Percentiles rank a stretch among this genome's conserved stretches.
phyloP scores from a whole-genome alignment of 2,888 invertebrate genomes.

The Sylvicola fuscatus region DNA sequence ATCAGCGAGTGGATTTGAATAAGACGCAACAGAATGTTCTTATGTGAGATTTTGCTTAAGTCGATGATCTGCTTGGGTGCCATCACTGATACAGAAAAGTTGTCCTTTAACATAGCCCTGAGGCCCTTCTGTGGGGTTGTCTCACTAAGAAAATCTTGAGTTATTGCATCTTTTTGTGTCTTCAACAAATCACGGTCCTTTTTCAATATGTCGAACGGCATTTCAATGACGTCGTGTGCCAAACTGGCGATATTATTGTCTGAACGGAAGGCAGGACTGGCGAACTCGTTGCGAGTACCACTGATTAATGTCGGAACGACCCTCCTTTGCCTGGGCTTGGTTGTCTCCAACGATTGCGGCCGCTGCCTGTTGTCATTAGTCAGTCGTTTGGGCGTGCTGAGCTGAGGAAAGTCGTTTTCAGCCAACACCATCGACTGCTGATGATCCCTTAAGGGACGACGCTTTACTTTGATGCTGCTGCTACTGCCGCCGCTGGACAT shows the following conservation, averaged over 20 bases:
- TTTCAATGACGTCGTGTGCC: conserved; percentile 14
- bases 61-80: conserved; percentile 8
- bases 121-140: no score
- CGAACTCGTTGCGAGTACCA: conserved; percentile 4
- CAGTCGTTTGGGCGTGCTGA: conserved; percentile 1
- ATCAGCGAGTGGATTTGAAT: conserved; percentile 18
- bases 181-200: conserved; percentile 16
- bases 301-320: conserved; percentile 17
- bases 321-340: conserved; percentile 18
- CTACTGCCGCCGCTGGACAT: conserved; percentile 5
- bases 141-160: conserved; percentile 13
- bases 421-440: conserved; percentile 2
- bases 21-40: conserved; percentile 12
- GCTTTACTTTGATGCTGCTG: background rate
- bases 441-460: no score
- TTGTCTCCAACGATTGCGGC: background rate
- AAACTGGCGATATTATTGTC: conserved; percentile 22
- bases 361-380: background rate
- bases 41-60: conserved; percentile 12
- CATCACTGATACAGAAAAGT: background rate
- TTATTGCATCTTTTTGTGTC: conserved; percentile 15
- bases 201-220: conserved; percentile 12
- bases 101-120: no score
- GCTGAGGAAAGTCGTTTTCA: conserved; percentile 3
- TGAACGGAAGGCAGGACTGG: conserved; percentile 18